Conservation (phyloP, 2,113 vertebrate species). For the Fulmarus glacialis region DNA sequence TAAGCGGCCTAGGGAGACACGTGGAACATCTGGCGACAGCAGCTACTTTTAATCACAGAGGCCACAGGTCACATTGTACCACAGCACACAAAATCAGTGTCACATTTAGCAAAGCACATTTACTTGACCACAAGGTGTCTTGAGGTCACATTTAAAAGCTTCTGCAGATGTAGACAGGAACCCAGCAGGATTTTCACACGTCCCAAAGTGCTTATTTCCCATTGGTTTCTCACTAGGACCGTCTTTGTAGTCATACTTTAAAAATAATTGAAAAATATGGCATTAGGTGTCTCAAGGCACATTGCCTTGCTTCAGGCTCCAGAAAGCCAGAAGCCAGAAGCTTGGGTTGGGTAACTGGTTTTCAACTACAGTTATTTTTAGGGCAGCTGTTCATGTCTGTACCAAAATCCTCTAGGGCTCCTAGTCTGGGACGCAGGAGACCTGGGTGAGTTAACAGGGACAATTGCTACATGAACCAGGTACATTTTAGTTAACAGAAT, state of each 20-base stretch:
- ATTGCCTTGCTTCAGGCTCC: not conserved
- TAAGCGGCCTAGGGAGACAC: not conserved
- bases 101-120: not conserved
- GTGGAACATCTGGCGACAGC: slow-evolving; percentile 30
- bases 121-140: not conserved
- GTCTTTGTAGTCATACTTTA: not conserved
- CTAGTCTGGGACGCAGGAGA: not conserved
- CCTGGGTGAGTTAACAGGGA: not conserved
- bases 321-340: not conserved
- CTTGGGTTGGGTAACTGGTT: not conserved
- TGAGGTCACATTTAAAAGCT: not conserved
- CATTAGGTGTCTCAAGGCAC: not conserved
- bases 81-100: not conserved
- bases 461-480: not conserved
- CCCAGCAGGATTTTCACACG: not conserved
- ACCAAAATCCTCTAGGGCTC: not conserved
- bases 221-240: not conserved
- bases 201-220: not conserved
- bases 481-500: not conserved
- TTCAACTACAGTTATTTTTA: not conserved
- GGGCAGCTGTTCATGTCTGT: not conserved
- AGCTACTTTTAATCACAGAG: not conserved
- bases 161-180: not conserved
- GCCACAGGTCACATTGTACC: not conserved
- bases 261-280: not conserved